Base-by-base conservation (phyloP, 2,888 invertebrate species). In the Oxyscelio sp. region DNA sequence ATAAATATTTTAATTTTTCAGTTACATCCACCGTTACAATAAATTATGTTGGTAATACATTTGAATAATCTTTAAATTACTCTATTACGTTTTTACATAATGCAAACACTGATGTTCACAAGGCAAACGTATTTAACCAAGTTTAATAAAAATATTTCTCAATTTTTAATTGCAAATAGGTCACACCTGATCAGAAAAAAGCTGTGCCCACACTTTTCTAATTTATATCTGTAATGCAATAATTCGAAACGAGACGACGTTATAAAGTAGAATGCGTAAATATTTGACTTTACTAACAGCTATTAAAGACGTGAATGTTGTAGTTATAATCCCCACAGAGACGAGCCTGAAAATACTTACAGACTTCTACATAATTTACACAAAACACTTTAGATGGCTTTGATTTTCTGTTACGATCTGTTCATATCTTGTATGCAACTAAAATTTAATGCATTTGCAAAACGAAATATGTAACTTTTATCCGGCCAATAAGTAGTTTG, bases 261-360 rank as follows among this genome's bases (percentile, higher is more conserved):
- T 52, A n/a, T 50, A 52, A 66, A 52, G 50, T 66, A 19, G 17
- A 34, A 58, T 34, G 34, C 15, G 34, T 71, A 48, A 58, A 71
- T 71, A 71, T 71, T 71, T 71, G 38, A 71, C 48, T 22, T 22
- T 58, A 58, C 34, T 17, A 71, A 38, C 38, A 38, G 50, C 38
- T 40, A 70, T 58, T 58, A 31, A 21, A 48, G 34, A 48, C 70
- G 15, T n/a, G 45, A 56, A 34, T 9, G 27, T 38, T 61, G 45
- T 61, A 45, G 61, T 31, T 31, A 19, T 40, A 54, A 43, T 21
- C 21, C 21, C 50, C 6, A 17, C 15, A 38, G 50, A 65, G 38
- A 65, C 38, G 24, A 22, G 43, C 22, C 50, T 50, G 22, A 21
- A 50, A 31, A 19, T 63, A 31, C 63, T 11, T 34, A 34, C 48